A percentile compares a stretch with the other conserved stretches of the same genome.
Evolutionary conservation across 2,113 vertebrate species (phyloP).

Genomic region (Marcusenius ussheri): DNA sequence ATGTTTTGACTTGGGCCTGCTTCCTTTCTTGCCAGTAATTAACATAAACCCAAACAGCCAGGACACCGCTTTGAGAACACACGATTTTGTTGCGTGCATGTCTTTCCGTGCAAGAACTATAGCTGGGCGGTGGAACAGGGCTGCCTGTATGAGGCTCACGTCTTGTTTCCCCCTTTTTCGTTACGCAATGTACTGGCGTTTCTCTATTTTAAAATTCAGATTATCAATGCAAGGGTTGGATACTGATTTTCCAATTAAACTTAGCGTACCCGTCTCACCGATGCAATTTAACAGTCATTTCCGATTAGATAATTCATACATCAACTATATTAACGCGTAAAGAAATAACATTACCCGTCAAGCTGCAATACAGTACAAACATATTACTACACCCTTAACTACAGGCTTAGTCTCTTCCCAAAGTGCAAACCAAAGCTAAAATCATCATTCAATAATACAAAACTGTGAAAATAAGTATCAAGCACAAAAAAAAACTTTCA

Average conservation of each 20-base stretch:
- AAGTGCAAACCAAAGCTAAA: not conserved
- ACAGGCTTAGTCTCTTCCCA: not conserved
- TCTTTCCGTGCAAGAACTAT: not conserved
- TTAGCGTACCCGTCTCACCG: not conserved
- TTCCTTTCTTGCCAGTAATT: not conserved
- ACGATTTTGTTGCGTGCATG: not conserved
- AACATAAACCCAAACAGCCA: not conserved
- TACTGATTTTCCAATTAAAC: not conserved
- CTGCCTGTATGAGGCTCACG: not conserved
- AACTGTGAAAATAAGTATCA: not conserved
- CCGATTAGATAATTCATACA: not conserved
- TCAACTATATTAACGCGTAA: not conserved
- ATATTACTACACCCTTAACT: not conserved
- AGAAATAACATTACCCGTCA: not conserved
- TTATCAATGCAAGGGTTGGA: not conserved
- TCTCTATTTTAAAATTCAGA: not conserved
- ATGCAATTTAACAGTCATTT: not conserved
- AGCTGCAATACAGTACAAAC: not conserved
- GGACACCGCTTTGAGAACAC: not conserved
- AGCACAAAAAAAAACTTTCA: not conserved
- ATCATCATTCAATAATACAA: not conserved
- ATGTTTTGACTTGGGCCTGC: not conserved
- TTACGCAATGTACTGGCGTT: not conserved
- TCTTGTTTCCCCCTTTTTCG: not conserved
- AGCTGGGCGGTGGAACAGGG: not conserved